Evolutionary conservation across 1,140 invertebrate genomes (phyloP).

Genomic region (Arion vulgaris): DNA sequence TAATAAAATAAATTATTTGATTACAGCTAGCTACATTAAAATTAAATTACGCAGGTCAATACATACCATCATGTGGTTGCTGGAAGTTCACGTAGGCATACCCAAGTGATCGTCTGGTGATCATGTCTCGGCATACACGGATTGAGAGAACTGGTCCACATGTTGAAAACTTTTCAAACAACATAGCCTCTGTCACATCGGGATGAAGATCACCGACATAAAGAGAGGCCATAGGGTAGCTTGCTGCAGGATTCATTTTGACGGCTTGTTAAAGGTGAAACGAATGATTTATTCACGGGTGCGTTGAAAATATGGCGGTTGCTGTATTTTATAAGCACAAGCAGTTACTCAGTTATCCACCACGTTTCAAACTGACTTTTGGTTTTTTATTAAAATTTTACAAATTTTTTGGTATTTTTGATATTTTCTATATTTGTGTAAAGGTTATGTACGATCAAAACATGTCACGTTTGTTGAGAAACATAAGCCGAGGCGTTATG

Average conservation of each 20-base stretch:
- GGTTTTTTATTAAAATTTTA: conserved; percentile 39
- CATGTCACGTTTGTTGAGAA: conserved; percentile 26
- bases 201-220: conserved; percentile 99
- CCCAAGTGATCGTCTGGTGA: conserved; percentile 95
- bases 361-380: conserved; percentile 40
- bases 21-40: too few species aligned
- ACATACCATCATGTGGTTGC: conserved; percentile 92
- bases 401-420: conserved; percentile 38
- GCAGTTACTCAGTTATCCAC: conserved; percentile 65
- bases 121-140: conserved; percentile 97
- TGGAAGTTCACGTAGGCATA: conserved; percentile 99
- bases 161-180: conserved; percentile 99
- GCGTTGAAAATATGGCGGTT: conserved; percentile 91
- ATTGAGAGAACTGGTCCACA: conserved; percentile 98
- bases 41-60: too few species aligned
- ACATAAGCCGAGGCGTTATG: conserved; percentile 23
- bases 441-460: conserved; percentile 35
- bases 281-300: background rate
- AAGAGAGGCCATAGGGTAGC: conserved; percentile 83
- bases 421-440: conserved; percentile 14
- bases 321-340: conserved; percentile 91
- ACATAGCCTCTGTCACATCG: conserved; percentile 98
- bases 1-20: too few species aligned
- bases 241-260: conserved; percentile 59
- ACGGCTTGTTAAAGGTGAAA: conserved; percentile 83